These are phyloP conservation scores for Gymnocypris eckloni DNA, from an alignment of 2,797 vertebrate species.

Conservation along the genomic window DNA sequence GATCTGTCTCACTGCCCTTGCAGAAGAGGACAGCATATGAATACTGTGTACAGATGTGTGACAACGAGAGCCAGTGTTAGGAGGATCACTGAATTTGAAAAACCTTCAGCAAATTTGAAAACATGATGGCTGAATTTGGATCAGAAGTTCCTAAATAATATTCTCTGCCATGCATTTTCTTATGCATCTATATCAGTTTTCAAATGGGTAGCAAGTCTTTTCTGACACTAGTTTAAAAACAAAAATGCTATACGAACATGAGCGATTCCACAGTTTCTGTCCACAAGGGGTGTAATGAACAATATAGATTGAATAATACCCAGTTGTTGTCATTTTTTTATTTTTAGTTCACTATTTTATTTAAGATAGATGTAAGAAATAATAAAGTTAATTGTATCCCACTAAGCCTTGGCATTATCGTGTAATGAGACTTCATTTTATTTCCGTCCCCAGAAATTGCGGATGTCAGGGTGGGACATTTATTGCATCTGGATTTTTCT, in stretches of 20 bases:
- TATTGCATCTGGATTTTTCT: too few relatives aligned
- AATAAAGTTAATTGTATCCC: too few relatives aligned
- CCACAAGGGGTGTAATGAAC: too few relatives aligned
- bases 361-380: too few relatives aligned
- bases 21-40: constrained; percentile 26
- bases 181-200: background rate
- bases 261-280: too few relatives aligned
- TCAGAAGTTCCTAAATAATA: background rate
- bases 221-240: background rate
- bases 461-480: too few relatives aligned
- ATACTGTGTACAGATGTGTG: background rate
- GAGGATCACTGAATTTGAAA: background rate
- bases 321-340: too few relatives aligned
- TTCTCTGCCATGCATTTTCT: background rate
- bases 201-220: background rate
- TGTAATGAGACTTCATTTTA: too few relatives aligned
- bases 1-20: constrained; percentile 41
- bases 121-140: background rate
- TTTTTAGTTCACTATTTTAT: too few relatives aligned
- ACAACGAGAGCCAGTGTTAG: background rate
- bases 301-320: too few relatives aligned
- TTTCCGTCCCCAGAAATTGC: too few relatives aligned
- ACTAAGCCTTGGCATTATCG: too few relatives aligned
- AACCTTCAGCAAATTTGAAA: background rate
- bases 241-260: background rate